Evolutionary conservation across 2,797 vertebrate genomes (phyloP).

Genomic region (Diplodus puntazzo): DNA sequence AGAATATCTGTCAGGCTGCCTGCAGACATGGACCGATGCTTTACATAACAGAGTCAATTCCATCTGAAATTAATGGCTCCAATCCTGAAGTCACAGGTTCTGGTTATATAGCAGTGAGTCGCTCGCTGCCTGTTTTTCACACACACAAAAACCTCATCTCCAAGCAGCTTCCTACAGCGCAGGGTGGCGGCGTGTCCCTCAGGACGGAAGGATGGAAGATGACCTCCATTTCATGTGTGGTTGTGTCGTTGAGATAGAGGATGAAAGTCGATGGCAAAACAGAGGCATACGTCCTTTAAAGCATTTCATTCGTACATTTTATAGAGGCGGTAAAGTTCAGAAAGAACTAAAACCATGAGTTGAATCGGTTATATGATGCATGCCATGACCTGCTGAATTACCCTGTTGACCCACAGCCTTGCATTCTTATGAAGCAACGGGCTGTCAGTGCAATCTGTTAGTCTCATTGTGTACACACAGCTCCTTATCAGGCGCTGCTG

Average conservation of each 20-base stretch:
- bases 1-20: conserved; percentile 14
- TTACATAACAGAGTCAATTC: conserved; percentile 51
- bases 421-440: conserved; percentile 40
- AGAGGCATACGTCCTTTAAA: not conserved
- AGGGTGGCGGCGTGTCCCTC: conserved; percentile 4
- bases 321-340: not conserved
- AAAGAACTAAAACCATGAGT: not conserved
- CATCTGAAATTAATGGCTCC: conserved; percentile 40
- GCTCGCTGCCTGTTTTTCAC: conserved; percentile 38
- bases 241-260: not conserved
- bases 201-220: conserved; percentile 14
- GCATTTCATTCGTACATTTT: not conserved
- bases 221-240: conserved; percentile 6
- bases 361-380: conserved; percentile 10
- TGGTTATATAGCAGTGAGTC: conserved; percentile 60
- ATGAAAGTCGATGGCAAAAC: conserved; percentile 1
- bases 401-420: conserved; percentile 29
- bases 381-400: conserved; percentile 31
- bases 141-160: conserved; percentile 17
- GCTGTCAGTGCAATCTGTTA: conserved; percentile 46
- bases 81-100: conserved; percentile 44
- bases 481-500: conserved; percentile 70
- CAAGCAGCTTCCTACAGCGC: conserved; percentile 15
- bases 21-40: conserved; percentile 10
- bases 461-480: conserved; percentile 48